Conservation (phyloP, 2,888 invertebrate species). For the Lepidonotus clava region DNA sequence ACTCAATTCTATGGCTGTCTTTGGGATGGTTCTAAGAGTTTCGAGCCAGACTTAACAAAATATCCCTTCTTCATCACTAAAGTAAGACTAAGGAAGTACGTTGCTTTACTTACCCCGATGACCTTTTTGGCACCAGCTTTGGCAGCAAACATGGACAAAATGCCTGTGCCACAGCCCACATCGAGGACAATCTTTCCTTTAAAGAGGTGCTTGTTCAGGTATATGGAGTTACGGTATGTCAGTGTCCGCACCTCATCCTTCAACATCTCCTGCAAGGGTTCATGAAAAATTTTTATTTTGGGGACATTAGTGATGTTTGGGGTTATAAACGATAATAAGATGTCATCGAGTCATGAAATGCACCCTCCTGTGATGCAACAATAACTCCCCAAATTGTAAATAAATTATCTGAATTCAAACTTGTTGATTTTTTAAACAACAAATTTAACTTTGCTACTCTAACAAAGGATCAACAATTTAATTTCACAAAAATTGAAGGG, state of each 20-base stretch:
- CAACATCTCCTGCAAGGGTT: conserved; percentile 90
- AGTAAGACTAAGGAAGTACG: neutral
- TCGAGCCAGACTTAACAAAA: neutral
- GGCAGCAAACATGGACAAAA: conserved; percentile 99
- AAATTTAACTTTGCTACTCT: too few species aligned
- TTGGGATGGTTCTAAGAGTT: too few species aligned
- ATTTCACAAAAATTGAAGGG: neutral
- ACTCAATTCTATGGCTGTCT: too few species aligned
- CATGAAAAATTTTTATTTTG: neutral
- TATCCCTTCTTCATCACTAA: too few species aligned
- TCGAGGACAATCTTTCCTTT: conserved; percentile 95
- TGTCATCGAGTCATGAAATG: too few species aligned
- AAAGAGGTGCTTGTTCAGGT: conserved; percentile 99
- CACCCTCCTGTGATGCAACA: too few species aligned
- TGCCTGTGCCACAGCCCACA: conserved; percentile 99
- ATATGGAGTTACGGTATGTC: conserved; percentile 99
- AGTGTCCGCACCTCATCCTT: conserved; percentile 99
- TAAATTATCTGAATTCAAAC: too few species aligned
- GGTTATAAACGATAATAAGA: too few species aligned
- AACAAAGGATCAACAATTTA: neutral
- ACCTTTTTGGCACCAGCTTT: conserved; percentile 98
- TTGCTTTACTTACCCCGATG: conserved; percentile 88
- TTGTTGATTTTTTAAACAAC: too few species aligned
- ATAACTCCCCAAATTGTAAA: too few species aligned
- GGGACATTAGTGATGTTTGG: too few species aligned